Evolutionary conservation across 2,113 vertebrate species (phyloP), one percentile per base, ranked within the genome.

Genomic region (Nothocercus julius): DNA sequence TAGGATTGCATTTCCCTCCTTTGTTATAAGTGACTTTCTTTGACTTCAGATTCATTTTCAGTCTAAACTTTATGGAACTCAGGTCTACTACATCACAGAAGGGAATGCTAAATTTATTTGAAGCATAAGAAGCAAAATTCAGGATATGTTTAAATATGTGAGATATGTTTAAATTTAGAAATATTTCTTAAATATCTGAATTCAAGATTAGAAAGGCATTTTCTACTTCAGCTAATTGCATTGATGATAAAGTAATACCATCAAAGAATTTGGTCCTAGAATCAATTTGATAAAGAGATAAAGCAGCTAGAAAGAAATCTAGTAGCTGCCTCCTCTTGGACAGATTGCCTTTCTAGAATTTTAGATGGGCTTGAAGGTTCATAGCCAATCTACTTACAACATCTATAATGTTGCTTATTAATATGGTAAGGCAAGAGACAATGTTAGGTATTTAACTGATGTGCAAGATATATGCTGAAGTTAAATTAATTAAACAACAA

Each of bases 361-460:
- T 8, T 85, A 47, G 27, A 66, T 85, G 36, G 58, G 17, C 24
- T 36, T 87, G 38, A 89, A 45, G 34, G 62, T 84, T 94, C 67
- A 58, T 73, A 75, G 79, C 44, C 69, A 62, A 76, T n/a, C n/a
- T 82, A 94, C 89, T 94, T 62, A 75, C 28, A 40, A 40, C 25
- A 58, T 34, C n/a, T n/a, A n/a, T n/a, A n/a, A 13, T 51, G 66
- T 36, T 73, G 42, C 58, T 94, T 92, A 87, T 95, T 96, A 95
- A 80, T 81, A 74, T 4, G 47, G 32, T 79, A 76, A 86, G 89
- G 82, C 67, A 92, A 77, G 64, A 93, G 32, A 40, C 36, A 15
- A 66, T 78, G 36, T 69, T 90, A 83, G 38, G 15, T 38, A 87
- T 92, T 95, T 93, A 96, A 92, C 59, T 56, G 79, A 11, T 64